phyloP scores from a whole-genome alignment of 35 echinoderm and acorn worm species.

The Heliocidaris tuberculata region DNA sequence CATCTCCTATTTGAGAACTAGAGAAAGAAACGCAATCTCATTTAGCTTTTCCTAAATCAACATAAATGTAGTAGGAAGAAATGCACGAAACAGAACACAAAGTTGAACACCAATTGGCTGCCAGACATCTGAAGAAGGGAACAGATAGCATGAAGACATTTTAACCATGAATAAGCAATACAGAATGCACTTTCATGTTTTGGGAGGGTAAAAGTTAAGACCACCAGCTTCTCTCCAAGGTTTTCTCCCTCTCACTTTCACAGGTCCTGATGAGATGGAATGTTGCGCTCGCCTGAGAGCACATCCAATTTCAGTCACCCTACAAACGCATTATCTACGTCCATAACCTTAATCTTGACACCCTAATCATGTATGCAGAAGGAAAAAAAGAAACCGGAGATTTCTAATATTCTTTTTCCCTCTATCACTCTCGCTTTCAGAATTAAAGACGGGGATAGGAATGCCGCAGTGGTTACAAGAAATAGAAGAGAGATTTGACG shows the following conservation, averaged over 20 bases:
- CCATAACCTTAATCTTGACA: neutral
- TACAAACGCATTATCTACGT: neutral
- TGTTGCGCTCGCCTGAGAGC: neutral
- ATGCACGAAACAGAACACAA: no score
- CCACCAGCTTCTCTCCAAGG: neutral
- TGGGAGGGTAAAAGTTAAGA: neutral
- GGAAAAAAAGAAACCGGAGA: neutral
- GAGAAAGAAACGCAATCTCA: no score
- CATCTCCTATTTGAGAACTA: no score
- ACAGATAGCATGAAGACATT: no score
- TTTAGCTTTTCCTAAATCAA: no score
- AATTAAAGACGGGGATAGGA: neutral
- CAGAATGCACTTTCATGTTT: neutral
- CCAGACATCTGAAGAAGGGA: no score
- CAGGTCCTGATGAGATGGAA: neutral
- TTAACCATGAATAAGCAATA: neutral
- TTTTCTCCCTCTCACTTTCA: neutral
- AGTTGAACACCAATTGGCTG: no score
- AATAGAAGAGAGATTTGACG: neutral
- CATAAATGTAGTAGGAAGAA: no score
- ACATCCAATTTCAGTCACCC: neutral
- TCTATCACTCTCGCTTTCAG: neutral
- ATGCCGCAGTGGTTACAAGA: neutral
- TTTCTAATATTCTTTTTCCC: neutral
- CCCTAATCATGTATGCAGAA: neutral